Conservation (phyloP, 1,140 invertebrate genomes). For the Drosophila pseudoananassae region DNA sequence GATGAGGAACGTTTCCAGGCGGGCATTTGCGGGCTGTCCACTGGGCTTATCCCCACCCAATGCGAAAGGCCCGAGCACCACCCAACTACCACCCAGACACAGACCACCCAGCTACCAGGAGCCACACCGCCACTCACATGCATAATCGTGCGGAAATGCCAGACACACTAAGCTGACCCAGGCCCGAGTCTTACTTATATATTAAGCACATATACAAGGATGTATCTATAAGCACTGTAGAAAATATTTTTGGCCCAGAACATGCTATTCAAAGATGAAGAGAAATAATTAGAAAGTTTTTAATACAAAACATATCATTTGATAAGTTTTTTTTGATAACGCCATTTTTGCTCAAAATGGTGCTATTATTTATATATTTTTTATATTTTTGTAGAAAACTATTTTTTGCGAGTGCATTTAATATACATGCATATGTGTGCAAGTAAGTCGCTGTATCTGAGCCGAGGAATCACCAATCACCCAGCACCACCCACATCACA, state of each 20-base stretch:
- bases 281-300: background rate
- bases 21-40: conserved; percentile 38
- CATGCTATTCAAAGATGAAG: background rate
- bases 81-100: background rate
- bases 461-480: conserved; percentile 53
- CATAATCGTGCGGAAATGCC: conserved; percentile 80
- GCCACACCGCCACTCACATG: conserved; percentile 58
- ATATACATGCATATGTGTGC: conserved; percentile 26
- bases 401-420: background rate
- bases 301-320: too few relatives aligned
- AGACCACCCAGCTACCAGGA: conserved; percentile 21
- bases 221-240: background rate
- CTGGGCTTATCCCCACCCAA: conserved; percentile 53
- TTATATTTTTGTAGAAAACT: background rate
- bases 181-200: conserved; percentile 74
- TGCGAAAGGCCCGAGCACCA: background rate
- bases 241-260: background rate
- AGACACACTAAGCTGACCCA: conserved; percentile 78
- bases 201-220: conserved; percentile 9
- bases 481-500: conserved; percentile 36
- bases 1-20: conserved; percentile 65
- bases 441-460: conserved; percentile 64
- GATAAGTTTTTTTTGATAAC: too few relatives aligned
- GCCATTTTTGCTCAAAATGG: background rate
- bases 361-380: background rate